These are phyloP conservation scores for Apomyelois bistriatella DNA, from an alignment of 2,888 invertebrate species.

Conservation along the genomic window DNA sequence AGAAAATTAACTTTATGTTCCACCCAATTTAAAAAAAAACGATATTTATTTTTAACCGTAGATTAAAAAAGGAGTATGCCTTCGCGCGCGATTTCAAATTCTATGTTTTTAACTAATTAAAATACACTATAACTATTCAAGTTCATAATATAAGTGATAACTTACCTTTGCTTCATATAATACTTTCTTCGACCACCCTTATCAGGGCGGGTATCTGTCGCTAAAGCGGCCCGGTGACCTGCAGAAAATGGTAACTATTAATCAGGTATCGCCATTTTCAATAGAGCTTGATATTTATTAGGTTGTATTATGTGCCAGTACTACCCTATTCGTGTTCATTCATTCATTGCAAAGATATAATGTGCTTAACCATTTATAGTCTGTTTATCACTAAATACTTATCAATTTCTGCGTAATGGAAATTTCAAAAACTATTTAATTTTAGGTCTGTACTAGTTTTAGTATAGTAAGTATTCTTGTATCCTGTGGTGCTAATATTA, in stretches of 20 bases:
- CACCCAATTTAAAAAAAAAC: too few species aligned
- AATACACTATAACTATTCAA: background rate
- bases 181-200: constrained; percentile 74
- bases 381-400: background rate
- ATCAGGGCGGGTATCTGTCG: constrained; percentile 73
- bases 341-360: background rate
- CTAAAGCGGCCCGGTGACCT: constrained; percentile 78
- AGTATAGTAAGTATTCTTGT: too few species aligned
- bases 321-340: background rate
- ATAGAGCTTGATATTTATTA: constrained; percentile 15
- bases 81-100: too few species aligned
- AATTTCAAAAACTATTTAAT: too few species aligned
- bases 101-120: background rate
- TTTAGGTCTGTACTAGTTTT: too few species aligned
- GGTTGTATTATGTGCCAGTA: constrained; percentile 12
- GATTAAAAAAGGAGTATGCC: too few species aligned
- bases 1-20: too few species aligned
- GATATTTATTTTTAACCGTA: too few species aligned
- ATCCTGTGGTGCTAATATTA: too few species aligned
- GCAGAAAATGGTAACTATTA: constrained; percentile 22
- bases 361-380: background rate
- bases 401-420: too few species aligned
- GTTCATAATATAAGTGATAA: background rate
- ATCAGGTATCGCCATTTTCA: background rate
- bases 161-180: constrained; percentile 44